Conservation (phyloP, 1,140 invertebrate species). For the Zelostemma sp. region DNA sequence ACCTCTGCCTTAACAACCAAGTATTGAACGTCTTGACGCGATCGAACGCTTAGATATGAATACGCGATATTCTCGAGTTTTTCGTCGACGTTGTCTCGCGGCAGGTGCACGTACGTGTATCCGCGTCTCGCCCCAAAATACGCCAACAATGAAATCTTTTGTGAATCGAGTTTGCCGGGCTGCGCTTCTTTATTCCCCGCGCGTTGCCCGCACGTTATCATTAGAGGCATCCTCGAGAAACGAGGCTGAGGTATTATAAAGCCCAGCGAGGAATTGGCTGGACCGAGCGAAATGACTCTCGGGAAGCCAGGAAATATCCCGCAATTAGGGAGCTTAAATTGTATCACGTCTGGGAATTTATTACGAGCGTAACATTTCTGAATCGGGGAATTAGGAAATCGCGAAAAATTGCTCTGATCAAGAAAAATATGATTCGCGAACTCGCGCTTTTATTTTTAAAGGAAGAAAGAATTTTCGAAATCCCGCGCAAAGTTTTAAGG, state of each 20-base stretch:
- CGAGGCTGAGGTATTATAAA: not conserved
- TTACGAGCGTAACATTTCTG: not conserved
- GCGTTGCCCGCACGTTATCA: not conserved
- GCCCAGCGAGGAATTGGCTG: constrained; percentile 9
- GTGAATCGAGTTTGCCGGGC: not conserved
- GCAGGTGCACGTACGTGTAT: not conserved
- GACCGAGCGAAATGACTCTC: constrained; percentile 20
- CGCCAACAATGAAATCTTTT: constrained; percentile 1
- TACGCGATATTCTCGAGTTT: constrained; percentile 3
- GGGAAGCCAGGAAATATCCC: constrained; percentile 17
- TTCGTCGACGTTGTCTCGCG: not conserved
- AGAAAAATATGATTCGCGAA: not conserved
- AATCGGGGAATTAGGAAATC: not conserved
- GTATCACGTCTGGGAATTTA: constrained; percentile 8
- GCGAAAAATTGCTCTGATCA: not conserved
- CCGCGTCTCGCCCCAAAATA: not conserved
- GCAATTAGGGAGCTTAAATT: constrained; percentile 18
- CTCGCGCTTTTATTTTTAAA: too few species aligned
- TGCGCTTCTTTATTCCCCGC: not conserved
- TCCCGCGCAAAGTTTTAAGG: too few species aligned
- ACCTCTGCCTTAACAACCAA: not conserved
- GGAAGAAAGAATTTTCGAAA: too few species aligned
- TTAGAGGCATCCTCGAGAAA: not conserved
- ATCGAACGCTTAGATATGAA: constrained; percentile 5
- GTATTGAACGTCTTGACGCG: constrained; percentile 6